Evolutionary conservation across 2,797 vertebrate species (phyloP).

Genomic region (Amazona ochrocephala): DNA sequence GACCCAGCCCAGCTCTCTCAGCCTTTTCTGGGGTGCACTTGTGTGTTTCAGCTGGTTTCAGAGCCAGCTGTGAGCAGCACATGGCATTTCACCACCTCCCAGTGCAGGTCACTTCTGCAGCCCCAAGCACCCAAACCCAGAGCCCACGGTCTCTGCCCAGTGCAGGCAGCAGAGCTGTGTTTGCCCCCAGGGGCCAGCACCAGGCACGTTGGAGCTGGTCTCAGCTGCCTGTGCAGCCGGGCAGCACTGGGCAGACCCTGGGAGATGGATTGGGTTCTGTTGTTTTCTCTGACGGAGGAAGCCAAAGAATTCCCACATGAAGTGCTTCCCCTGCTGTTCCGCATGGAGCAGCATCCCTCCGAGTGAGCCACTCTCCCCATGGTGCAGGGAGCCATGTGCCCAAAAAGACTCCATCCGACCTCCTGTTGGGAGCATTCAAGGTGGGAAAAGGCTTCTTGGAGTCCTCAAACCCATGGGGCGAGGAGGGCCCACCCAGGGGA

Average conservation of each 20-base stretch:
- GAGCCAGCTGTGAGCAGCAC: slow-evolving; percentile 29
- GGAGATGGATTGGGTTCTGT: slow-evolving; percentile 39
- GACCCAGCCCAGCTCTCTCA: background rate
- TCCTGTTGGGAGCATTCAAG: background rate
- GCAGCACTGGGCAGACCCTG: slow-evolving; percentile 38
- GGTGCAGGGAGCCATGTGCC: background rate
- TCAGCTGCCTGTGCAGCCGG: slow-evolving; percentile 12
- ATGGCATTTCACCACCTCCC: background rate
- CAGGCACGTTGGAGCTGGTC: background rate
- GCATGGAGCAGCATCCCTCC: background rate
- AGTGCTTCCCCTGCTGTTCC: slow-evolving; percentile 4
- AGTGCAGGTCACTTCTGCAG: background rate
- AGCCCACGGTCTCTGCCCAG: background rate
- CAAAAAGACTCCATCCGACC: background rate
- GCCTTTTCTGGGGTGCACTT: background rate
- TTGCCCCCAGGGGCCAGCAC: background rate
- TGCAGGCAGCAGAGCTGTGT: background rate
- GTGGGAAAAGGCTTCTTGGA: background rate
- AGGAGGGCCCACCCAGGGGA: background rate
- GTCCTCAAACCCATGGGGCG: background rate
- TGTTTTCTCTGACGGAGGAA: slow-evolving; percentile 49
- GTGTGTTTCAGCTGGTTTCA: background rate
- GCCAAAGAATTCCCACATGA: slow-evolving; percentile 61
- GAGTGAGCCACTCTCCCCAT: background rate
- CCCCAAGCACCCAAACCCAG: background rate